Conservation (phyloP, 2,888 invertebrate species). For the Sphaerophoria rueppellii region DNA sequence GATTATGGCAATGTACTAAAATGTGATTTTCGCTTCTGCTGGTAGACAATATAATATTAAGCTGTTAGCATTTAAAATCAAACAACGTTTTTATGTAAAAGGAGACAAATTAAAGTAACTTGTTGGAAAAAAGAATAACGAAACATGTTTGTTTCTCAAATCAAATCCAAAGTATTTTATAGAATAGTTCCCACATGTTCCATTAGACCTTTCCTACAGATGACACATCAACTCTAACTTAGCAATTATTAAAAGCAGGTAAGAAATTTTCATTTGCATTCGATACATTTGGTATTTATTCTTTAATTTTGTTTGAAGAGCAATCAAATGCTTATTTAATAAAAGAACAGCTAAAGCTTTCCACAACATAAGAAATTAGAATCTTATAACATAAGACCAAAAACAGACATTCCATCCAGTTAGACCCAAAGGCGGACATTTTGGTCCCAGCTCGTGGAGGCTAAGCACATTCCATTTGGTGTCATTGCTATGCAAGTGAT, state of each 20-base stretch:
- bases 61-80: conserved; percentile 5
- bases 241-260: no score
- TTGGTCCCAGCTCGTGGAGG: conserved; percentile 96
- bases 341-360: neutral
- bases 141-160: no score
- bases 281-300: no score
- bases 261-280: no score
- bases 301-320: no score
- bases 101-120: neutral
- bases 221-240: no score
- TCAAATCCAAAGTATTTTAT: no score
- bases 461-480: conserved; percentile 92
- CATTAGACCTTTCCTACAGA: no score
- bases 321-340: no score
- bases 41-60: neutral
- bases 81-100: conserved; percentile 11
- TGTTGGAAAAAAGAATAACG: no score
- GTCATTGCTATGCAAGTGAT: conserved; percentile 93
- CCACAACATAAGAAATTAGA: conserved; percentile 9
- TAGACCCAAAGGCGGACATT: conserved; percentile 93
- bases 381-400: conserved; percentile 5
- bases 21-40: neutral
- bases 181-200: no score
- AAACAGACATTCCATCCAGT: conserved; percentile 74
- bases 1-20: conserved; percentile 80